Evolutionary conservation across 2,888 invertebrate species (phyloP).

Genomic region (Hedya salicella): DNA sequence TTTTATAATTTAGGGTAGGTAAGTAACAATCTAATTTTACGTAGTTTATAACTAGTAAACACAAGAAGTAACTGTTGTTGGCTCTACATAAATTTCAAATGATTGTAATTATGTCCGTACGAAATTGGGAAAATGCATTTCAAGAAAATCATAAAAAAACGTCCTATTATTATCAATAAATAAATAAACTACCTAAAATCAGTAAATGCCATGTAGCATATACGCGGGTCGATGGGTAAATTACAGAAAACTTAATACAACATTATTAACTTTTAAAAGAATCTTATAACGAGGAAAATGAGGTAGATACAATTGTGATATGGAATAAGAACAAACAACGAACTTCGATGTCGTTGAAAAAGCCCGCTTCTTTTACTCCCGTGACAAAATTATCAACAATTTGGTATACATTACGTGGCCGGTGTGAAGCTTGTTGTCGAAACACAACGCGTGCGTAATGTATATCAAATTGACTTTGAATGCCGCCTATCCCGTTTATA

Average conservation of each 20-base stretch:
- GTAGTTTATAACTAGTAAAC: not conserved
- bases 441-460: not conserved
- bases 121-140: not conserved
- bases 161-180: conserved; percentile 54
- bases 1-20: conserved; percentile 1
- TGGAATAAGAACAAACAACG: conserved; percentile 74
- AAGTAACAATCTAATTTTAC: conserved; percentile 16
- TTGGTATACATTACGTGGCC: not conserved
- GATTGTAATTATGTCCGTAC: not conserved
- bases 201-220: conserved; percentile 52
- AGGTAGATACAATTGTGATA: conserved; percentile 84
- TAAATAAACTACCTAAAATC: conserved; percentile 62
- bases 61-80: not conserved
- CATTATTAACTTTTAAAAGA: conserved; percentile 73
- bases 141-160: conserved; percentile 25
- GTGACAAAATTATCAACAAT: not conserved
- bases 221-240: conserved; percentile 63
- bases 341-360: conserved; percentile 49
- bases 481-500: not conserved
- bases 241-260: conserved; percentile 59
- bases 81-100: not conserved
- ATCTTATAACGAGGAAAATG: conserved; percentile 81
- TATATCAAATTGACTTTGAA: not conserved
- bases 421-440: no score
- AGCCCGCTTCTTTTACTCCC: not conserved